These are phyloP conservation scores for Chalcis sispes DNA, from an alignment of 2,888 invertebrate genomes.

Conservation along the genomic window DNA sequence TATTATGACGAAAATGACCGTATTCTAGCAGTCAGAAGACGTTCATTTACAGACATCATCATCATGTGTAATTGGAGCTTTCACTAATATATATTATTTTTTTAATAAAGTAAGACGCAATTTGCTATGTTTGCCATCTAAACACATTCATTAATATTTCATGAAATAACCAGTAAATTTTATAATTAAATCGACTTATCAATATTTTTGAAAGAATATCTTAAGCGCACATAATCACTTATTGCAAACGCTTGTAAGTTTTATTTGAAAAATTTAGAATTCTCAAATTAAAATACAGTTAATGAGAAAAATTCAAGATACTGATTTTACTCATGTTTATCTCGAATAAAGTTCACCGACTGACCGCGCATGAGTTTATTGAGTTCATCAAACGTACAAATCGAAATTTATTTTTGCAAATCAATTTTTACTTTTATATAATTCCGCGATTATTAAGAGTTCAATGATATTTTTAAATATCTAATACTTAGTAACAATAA, in stretches of 20 bases:
- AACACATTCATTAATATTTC: not conserved
- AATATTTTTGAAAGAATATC: not conserved
- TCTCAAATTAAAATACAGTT: not conserved
- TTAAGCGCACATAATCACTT: not conserved
- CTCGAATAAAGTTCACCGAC: conserved; percentile 7
- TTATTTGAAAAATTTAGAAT: too few relatives aligned
- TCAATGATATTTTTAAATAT: too few relatives aligned
- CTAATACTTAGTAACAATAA: too few relatives aligned
- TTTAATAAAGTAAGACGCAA: conserved; percentile 4
- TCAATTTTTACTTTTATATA: not conserved
- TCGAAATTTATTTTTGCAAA: conserved; percentile 14
- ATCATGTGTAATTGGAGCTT: not conserved
- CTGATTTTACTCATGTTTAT: conserved; percentile 31
- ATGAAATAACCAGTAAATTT: not conserved
- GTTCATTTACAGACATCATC: not conserved
- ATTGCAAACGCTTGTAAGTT: not conserved
- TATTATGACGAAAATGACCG: not conserved
- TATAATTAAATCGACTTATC: not conserved
- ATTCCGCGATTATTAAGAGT: too few relatives aligned
- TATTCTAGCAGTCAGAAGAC: too few relatives aligned
- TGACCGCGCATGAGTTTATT: not conserved
- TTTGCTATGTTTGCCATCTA: not conserved
- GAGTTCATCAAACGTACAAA: conserved; percentile 14
- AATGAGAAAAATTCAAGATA: conserved; percentile 4
- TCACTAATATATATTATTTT: conserved; percentile 6